Percentiles rank a stretch among this genome's conserved stretches.
phyloP scores from a whole-genome alignment of 2,797 vertebrate species.

The Galaxias olidus region DNA sequence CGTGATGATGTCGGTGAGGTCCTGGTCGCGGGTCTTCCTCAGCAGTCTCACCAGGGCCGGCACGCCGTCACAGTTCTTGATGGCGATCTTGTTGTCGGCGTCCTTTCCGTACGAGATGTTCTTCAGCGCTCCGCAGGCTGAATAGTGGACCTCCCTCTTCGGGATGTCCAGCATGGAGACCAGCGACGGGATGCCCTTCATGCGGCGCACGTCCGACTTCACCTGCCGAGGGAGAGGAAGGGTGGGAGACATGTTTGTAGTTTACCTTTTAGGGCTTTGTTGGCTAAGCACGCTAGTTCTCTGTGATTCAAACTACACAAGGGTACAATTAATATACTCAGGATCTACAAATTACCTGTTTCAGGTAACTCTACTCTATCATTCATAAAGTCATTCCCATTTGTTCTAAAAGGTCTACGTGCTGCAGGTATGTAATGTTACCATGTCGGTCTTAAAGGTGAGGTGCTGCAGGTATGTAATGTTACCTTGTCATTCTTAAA shows the following conservation, averaged over 20 bases:
- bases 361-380: no score
- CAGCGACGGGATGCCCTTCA: conserved; percentile 92
- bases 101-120: conserved; percentile 96
- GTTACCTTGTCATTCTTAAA: conserved; percentile 93
- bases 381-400: no score
- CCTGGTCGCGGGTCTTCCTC: conserved; percentile 88
- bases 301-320: no score
- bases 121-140: conserved; percentile 94
- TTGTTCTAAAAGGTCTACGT: conserved; percentile 77
- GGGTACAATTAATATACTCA: no score
- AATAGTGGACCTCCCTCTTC: conserved; percentile 91
- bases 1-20: conserved; percentile 93
- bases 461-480: background rate
- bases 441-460: conserved; percentile 2
- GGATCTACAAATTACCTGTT: no score
- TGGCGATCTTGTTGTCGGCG: conserved; percentile 94
- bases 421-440: conserved; percentile 18
- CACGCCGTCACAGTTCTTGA: conserved; percentile 97
- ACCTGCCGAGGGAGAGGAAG: conserved; percentile 56
- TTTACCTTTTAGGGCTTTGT: no score
- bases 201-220: conserved; percentile 75
- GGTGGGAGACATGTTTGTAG: background rate
- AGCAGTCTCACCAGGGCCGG: conserved; percentile 87
- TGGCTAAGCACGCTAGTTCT: no score
- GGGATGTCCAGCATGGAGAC: conserved; percentile 92